phyloP scores from a whole-genome alignment of 2,113 vertebrate genomes.

The Petroica traversi region DNA sequence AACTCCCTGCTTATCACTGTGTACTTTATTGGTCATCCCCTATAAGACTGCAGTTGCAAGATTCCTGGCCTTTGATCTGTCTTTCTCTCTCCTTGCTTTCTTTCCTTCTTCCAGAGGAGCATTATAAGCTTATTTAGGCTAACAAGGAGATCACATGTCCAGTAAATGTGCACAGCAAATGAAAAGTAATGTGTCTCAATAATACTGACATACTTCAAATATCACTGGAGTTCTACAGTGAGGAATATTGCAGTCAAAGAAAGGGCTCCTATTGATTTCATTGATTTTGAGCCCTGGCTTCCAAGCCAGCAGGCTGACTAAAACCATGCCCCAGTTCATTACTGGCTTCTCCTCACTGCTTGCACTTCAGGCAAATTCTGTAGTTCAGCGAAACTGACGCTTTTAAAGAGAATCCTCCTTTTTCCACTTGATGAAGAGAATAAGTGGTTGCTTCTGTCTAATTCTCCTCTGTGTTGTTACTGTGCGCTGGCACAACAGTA shows the following conservation, averaged over 20 bases:
- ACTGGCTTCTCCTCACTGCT: neutral
- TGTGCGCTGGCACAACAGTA: neutral
- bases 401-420: neutral
- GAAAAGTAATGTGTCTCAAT: neutral
- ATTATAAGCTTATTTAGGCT: neutral
- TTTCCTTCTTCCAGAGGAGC: neutral
- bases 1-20: neutral
- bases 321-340: neutral
- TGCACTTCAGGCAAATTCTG: neutral
- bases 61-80: neutral
- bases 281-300: neutral
- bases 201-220: neutral
- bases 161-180: neutral
- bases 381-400: neutral
- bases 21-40: neutral
- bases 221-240: neutral
- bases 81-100: neutral
- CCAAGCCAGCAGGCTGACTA: neutral
- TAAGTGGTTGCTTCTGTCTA: neutral
- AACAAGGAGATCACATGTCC: neutral
- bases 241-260: neutral
- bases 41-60: neutral
- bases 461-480: neutral
- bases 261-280: neutral
- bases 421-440: neutral